Base-by-base conservation (phyloP, 2,797 vertebrate genomes). In the Luscinia luscinia region DNA sequence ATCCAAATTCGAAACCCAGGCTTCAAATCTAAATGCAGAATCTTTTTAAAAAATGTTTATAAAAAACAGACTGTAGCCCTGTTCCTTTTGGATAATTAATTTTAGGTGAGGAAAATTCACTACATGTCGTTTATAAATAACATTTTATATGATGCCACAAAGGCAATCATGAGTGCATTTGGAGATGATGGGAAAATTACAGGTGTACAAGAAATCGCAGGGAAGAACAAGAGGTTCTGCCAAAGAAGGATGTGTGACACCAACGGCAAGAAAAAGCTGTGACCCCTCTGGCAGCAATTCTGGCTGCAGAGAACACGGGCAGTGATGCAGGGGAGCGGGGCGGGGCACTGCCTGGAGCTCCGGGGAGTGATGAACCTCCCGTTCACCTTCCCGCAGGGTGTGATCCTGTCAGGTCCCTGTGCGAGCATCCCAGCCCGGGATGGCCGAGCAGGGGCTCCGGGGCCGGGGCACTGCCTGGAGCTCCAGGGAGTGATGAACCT, bases 371-470 rank as follows among this genome's bases (percentile, higher is more conserved):
- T 2, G 28, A 57, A 32, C 14, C n/a, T 41, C n/a, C 20, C 26
- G 23, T 16, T 8, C 14, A 13, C 23, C 46, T 19, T 19, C 9
- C 57, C 36, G 22, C 26, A 10, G 43, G 7, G 22, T 8, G 5
- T 2, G 5, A 28, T 12, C 45, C 5, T 2, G 8, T 0, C 36
- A 15, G 15, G 48, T 21, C 8, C 32, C 32, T 6, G 30, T 1
- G 36, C 12, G 32, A 59, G 20, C 45, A 51, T 61, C 38, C 54
- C 45, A 5, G 64, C 1, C 48, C 9, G 15, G 63, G 22, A 20
- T 2, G 7, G 45, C 2, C 11, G 45, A 46, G 46, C 7, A 12
- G 13, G 23, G 22, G 24, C 48, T 49, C 24, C 6, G 48, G 20
- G 52, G 6, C 10, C 24, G 8, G n/a, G 17, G 68, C 9, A 11